Evolutionary conservation across 2,113 vertebrate genomes (phyloP).

Genomic region (Phylloscopus trochilus): DNA sequence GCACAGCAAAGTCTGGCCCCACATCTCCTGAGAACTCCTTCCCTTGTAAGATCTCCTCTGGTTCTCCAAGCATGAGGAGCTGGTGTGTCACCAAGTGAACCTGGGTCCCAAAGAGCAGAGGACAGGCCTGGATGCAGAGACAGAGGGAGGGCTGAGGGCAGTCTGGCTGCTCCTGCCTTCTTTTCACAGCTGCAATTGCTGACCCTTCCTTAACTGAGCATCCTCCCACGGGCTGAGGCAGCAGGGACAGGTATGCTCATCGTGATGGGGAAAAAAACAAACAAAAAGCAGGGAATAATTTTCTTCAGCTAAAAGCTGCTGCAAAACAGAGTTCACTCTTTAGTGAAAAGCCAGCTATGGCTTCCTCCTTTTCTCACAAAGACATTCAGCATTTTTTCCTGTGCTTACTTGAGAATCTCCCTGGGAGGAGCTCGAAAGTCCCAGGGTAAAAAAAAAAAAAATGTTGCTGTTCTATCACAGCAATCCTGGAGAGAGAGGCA

Average conservation of each 20-base stretch:
- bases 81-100: not conserved
- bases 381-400: not conserved
- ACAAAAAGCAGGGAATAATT: not conserved
- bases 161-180: not conserved
- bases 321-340: not conserved
- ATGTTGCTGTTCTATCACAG: not conserved
- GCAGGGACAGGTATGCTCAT: not conserved
- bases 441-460: not conserved
- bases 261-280: not conserved
- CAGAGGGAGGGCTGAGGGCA: not conserved
- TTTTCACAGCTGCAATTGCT: not conserved
- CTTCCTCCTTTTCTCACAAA: not conserved
- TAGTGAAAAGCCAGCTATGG: not conserved
- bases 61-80: not conserved
- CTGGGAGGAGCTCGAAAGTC: not conserved
- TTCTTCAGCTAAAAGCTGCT: not conserved
- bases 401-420: not conserved
- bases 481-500: not conserved
- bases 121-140: not conserved
- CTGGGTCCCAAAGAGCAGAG: not conserved
- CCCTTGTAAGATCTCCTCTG: not conserved
- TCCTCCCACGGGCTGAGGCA: accelerated
- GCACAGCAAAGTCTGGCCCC: not conserved
- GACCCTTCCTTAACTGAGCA: not conserved
- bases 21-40: not conserved